These are phyloP conservation scores for Anolis carolinensis DNA, from an alignment of 2,113 vertebrate species.

Conservation along the genomic window DNA sequence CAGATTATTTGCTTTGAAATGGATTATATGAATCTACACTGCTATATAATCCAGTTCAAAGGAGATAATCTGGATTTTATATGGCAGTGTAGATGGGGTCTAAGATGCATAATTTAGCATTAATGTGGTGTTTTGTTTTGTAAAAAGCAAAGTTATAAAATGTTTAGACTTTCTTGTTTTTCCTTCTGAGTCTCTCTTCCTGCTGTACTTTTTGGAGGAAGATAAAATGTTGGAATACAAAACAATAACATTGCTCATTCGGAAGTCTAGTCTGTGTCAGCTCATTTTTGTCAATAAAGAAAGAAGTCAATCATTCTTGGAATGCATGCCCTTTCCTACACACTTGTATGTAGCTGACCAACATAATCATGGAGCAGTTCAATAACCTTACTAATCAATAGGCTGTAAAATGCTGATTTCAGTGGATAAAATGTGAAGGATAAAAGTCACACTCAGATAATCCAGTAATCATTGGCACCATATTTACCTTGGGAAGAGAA, in stretches of 20 bases:
- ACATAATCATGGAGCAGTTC: constrained; percentile 60
- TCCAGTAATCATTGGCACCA: constrained; percentile 49
- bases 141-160: neutral
- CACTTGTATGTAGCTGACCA: constrained; percentile 39
- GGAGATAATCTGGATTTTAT: too few species aligned
- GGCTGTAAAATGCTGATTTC: constrained; percentile 69
- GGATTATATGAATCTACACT: too few species aligned
- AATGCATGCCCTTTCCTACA: constrained; percentile 51
- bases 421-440: constrained; percentile 64
- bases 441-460: constrained; percentile 61
- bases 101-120: neutral
- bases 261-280: constrained; percentile 64
- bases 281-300: constrained; percentile 75
- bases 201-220: constrained; percentile 41
- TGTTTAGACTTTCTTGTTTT: constrained; percentile 9
- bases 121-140: neutral
- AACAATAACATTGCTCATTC: constrained; percentile 42
- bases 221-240: constrained; percentile 38
- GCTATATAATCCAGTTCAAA: too few species aligned
- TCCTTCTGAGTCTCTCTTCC: neutral
- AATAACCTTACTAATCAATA: constrained; percentile 70
- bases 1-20: too few species aligned
- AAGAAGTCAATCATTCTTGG: constrained; percentile 69
- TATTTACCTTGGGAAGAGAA: constrained; percentile 51
- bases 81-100: too few species aligned